Base-by-base conservation (phyloP, 2,797 vertebrate genomes). In the Hippoglossus hippoglossus region DNA sequence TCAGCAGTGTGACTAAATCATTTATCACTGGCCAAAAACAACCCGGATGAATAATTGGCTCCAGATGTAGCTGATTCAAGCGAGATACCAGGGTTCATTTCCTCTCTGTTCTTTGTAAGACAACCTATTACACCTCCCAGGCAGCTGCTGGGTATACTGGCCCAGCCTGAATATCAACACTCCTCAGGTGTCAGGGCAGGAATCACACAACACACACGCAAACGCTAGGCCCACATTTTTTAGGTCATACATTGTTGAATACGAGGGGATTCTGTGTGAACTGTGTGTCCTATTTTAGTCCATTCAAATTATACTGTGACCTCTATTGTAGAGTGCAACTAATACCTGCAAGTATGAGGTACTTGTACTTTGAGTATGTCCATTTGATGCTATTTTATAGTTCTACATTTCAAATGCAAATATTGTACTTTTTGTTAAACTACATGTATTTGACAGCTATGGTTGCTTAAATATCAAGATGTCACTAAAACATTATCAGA, bases 61-160 rank as follows among this genome's bases (percentile, higher is more conserved):
- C 94, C 98, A 99, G 97, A 98, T 98, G 97, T 94, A 93, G 95
- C 94, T 95, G 95, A 96, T 97, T 97, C 95, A 89, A 93, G 94
- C 94, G 91, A 94, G 96, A 99, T 98, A 97, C 95, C 96, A 96
- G 94, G 93, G 95, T 97, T 98, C 96, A 98, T 98, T 98, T 98
- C 97, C 97, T 99, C 96, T 96, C 96, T 96, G 95, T 96, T 95
- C 96, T 97, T 95, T 96, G 94, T 96, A 95, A 96, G 95, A 96
- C 96, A 96, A 96, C 95, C 96, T 96, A 96, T 96, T 97, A 96
- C 96, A 97, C 96, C 96, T 97, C 95, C 95, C 96, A 91, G 88
- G 95, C 95, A 97, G 96, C 96, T 95, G 95, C 93, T 91, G 93
- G 93, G 92, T 86, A 73, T 59, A 91, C 93, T 92, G 95, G 93